Evolutionary conservation across 2,888 invertebrate genomes (phyloP).

Genomic region (Leptinotarsa peninsularis): DNA sequence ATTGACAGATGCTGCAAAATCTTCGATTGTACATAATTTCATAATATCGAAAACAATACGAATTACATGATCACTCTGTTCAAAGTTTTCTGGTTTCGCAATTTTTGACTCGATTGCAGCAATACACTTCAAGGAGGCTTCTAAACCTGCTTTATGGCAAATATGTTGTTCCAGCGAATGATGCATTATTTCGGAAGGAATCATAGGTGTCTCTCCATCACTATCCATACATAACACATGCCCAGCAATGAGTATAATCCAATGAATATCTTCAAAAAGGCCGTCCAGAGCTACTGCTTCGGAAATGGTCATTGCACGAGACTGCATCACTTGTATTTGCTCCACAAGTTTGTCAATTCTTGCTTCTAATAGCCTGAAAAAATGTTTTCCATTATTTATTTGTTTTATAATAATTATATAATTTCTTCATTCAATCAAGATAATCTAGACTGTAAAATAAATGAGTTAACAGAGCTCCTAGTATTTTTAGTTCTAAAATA

Average conservation of each 20-base stretch:
- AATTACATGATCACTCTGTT: slow-evolving; percentile 66
- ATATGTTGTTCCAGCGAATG: slow-evolving; percentile 68
- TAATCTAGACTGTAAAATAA: neutral
- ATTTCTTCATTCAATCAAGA: no score
- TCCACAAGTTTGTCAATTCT: slow-evolving; percentile 59
- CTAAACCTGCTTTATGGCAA: slow-evolving; percentile 57
- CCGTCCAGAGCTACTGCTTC: slow-evolving; percentile 67
- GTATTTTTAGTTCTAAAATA: no score
- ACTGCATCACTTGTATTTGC: slow-evolving; percentile 62
- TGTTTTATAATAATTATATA: neutral
- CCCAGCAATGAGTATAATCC: slow-evolving; percentile 85
- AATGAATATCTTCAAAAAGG: slow-evolving; percentile 90
- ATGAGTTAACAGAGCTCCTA: no score
- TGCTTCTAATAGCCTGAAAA: slow-evolving; percentile 61
- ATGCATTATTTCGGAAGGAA: slow-evolving; percentile 74
- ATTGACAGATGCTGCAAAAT: slow-evolving; percentile 76
- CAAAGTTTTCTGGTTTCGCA: slow-evolving; percentile 63
- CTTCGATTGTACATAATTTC: slow-evolving; percentile 81
- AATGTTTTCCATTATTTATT: neutral
- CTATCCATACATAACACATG: slow-evolving; percentile 76
- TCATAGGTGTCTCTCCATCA: slow-evolving; percentile 75
- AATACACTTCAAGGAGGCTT: slow-evolving; percentile 61
- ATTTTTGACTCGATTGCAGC: slow-evolving; percentile 42
- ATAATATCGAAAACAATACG: slow-evolving; percentile 78
- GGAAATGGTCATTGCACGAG: slow-evolving; percentile 61